Evolutionary conservation across 1,140 invertebrate genomes (phyloP).

Genomic region (Augochlora pura): DNA sequence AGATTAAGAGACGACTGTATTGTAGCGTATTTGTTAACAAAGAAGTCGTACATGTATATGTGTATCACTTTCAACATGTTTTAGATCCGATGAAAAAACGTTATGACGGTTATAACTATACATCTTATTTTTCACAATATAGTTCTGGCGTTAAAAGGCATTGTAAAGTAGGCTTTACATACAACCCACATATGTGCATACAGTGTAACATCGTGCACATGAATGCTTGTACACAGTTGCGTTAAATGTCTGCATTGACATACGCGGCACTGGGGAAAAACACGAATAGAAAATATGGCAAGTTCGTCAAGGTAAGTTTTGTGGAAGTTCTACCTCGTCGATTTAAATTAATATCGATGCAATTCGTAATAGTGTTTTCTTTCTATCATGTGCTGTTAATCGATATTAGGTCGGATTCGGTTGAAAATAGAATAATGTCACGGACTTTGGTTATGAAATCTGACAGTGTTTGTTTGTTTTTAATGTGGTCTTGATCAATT

Average conservation of each 20-base stretch:
- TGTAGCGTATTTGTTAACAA: too few relatives aligned
- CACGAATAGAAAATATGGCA: conserved; percentile 64
- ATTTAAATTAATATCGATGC: background rate
- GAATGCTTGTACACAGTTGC: background rate
- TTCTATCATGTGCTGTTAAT: background rate
- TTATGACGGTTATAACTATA: too few relatives aligned
- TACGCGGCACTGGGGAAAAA: conserved; percentile 36
- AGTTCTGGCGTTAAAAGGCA: too few relatives aligned
- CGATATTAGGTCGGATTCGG: background rate
- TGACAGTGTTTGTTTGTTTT: conserved; percentile 33
- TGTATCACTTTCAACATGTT: too few relatives aligned
- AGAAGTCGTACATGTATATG: too few relatives aligned
- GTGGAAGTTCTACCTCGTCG: background rate
- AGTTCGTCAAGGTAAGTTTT: conserved; percentile 69
- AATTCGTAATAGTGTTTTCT: background rate
- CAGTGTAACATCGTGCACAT: background rate
- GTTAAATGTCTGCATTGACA: conserved; percentile 24
- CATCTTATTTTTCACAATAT: too few relatives aligned
- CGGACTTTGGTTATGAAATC: conserved; percentile 23
- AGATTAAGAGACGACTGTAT: too few relatives aligned
- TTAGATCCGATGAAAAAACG: too few relatives aligned
- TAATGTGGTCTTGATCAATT: conserved; percentile 1
- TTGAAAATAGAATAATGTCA: background rate
- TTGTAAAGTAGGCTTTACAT: too few relatives aligned
- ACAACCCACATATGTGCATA: too few relatives aligned